Evolutionary conservation across 2,113 vertebrate species (phyloP), one percentile per base, ranked within the genome.

Genomic region (Lepisosteus osseus): DNA sequence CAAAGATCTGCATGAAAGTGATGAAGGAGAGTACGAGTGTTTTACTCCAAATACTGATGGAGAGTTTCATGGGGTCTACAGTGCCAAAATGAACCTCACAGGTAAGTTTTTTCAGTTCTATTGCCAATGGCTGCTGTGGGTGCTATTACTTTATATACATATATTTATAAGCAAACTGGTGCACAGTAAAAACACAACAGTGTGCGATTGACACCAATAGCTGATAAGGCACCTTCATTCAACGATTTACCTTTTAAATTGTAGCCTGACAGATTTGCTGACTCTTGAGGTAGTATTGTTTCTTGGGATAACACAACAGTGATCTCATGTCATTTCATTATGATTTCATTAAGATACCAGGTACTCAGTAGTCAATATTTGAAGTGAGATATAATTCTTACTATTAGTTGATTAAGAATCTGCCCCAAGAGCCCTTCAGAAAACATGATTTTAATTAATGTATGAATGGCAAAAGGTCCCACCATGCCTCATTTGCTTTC

Each of bases 1-100:
- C 47, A 47, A 77, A 9, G 69, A 67, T 0, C 82, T 93, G 7
- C 61, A 66, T 76, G 79, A 68, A 45, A 15, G 3, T 0, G 94
- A 96, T 41, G 73, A 91, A 0, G 96, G 95, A 0, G 82, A 85
- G 44, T 96, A 94, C 1, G 90, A 95, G n/a, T 99, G 97, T 43
- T 3, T 78, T 73, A 95, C 92, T 0, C 78, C 90, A 7, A 94
- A 78, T 85, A 77, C 83, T 0, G 90, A 90, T 1, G 0, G 0
- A 0, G 0, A 0, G 0, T 95, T 86, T 80, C 43, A 76, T 0
- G 96, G 97, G 54, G 84, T 2, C 55, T 99, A 98, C 86, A 91
- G 56, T 0, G 94, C 85, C 0, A 86, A 73, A 72, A 86, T 64
- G 0, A 73, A 54, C 6, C 85, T 98, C 2, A 85, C 79, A 7